These are phyloP conservation scores for Spinus pinus DNA, from an alignment of 2,797 vertebrate genomes.

Conservation along the genomic window DNA sequence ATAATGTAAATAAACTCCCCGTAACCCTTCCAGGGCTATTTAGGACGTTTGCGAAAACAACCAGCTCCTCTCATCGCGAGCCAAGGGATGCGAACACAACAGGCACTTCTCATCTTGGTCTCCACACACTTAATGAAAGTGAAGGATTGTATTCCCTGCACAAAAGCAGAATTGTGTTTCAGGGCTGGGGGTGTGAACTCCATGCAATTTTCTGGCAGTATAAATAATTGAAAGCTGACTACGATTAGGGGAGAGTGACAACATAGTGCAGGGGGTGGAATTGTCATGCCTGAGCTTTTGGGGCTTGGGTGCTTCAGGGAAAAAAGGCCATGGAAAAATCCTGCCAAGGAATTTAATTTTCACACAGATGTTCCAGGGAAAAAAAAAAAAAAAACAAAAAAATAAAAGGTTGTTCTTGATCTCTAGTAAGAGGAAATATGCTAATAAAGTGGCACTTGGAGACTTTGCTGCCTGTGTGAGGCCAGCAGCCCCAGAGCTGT, in stretches of 20 bases:
- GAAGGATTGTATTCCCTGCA: slow-evolving; percentile 59
- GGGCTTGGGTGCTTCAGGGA: background rate
- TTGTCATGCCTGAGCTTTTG: background rate
- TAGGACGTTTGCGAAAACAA: slow-evolving; percentile 40
- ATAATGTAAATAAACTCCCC: slow-evolving; percentile 67
- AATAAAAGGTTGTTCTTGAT: background rate
- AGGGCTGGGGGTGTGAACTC: slow-evolving; percentile 46
- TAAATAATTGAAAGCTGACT: slow-evolving; percentile 64
- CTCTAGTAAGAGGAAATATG: background rate
- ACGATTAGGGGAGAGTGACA: background rate
- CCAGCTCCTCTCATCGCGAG: slow-evolving; percentile 36
- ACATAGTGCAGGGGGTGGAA: background rate
- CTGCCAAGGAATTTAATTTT: background rate
- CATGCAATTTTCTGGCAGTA: slow-evolving; percentile 16
- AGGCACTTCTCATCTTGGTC: slow-evolving; percentile 62
- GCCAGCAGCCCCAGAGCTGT: background rate
- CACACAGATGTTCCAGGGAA: background rate
- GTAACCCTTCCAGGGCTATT: slow-evolving; percentile 55
- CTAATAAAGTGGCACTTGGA: background rate
- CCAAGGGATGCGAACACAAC: slow-evolving; percentile 69
- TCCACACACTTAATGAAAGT: slow-evolving; percentile 58
- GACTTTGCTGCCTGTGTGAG: background rate
- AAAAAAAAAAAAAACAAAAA: background rate
- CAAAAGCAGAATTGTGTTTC: slow-evolving; percentile 64
- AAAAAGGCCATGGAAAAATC: background rate